Base-by-base conservation (phyloP, 2,888 invertebrate species). In the Abrostola triplasia region DNA sequence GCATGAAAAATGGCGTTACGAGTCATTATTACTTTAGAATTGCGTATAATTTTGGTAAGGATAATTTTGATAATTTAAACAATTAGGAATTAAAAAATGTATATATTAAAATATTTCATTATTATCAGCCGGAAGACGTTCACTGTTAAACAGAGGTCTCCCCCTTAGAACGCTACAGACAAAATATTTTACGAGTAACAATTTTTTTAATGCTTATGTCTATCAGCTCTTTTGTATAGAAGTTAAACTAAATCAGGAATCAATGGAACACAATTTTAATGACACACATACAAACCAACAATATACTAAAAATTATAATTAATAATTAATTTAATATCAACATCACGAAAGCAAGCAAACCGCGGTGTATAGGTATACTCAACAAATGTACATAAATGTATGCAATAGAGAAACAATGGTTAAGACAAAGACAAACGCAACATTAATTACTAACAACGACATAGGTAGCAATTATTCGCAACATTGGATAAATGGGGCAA, bases 401-500 rank as follows among this genome's bases (percentile, higher is more conserved):
- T 24, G 24, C 44, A 13, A 44, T 44, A 42, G 44, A 24, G 44
- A 24, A 47, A 47, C 44, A 47, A 47, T 24, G 44, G 44, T 9
- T 24, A 47, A 47, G 44, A 47, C 44, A 47, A 47, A 47, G 44
- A 47, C 44, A 47, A 47, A 47, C 44, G 44, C 24, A 24, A 47
- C 44, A 47, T 13, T 47, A 47, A 47, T 36, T 36, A 49, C 49
- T 11, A 35, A 49, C 36, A 35, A 36, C 36, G 49, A 49, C 49
- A 60, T 58, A 67, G 36, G 12, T 12, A 51, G 12, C n/a, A 37
- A 50, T 51, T 12, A 37, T 37, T 12, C 56, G 36, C 59, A 52
- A 59, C 51, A 49, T 42, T 59, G 55, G 35, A 36, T 42, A 42
- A 56, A 69, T 63, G 42, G 54, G 10, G 53, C 50, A 60, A 70